phyloP scores from a whole-genome alignment of 2,113 vertebrate species.

The Clarias magur region DNA sequence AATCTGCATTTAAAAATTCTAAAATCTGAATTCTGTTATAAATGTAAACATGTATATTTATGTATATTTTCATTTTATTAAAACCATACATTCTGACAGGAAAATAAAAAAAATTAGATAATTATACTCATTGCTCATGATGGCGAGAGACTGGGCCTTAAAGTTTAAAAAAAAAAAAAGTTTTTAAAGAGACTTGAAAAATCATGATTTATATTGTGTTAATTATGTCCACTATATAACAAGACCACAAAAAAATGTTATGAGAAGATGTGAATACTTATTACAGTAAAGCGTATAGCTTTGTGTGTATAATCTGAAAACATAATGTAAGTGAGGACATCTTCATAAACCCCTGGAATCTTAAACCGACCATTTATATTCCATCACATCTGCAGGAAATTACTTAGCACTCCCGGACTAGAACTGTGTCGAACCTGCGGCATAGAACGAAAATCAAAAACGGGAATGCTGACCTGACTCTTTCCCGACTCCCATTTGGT shows the following conservation, averaged over 20 bases:
- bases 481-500: constrained; percentile 98
- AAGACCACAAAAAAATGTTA: not conserved
- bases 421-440: not conserved
- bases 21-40: not conserved
- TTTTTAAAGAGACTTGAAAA: not conserved
- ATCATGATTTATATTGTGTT: not conserved
- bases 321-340: not conserved
- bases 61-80: too few species aligned
- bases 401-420: not conserved
- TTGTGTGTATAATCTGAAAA: not conserved
- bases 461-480: constrained; percentile 81
- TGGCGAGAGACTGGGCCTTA: too few species aligned
- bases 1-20: too few species aligned
- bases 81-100: not conserved
- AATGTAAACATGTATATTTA: not conserved
- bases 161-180: too few species aligned
- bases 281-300: not conserved
- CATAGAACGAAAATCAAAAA: not conserved
- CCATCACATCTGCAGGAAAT: not conserved
- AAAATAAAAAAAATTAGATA: not conserved
- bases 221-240: not conserved
- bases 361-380: too few species aligned
- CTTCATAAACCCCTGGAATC: not conserved
- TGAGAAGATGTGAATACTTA: not conserved
- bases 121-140: too few species aligned